phyloP scores from a whole-genome alignment of 2,113 vertebrate genomes.

The Gymnorhina tibicen region DNA sequence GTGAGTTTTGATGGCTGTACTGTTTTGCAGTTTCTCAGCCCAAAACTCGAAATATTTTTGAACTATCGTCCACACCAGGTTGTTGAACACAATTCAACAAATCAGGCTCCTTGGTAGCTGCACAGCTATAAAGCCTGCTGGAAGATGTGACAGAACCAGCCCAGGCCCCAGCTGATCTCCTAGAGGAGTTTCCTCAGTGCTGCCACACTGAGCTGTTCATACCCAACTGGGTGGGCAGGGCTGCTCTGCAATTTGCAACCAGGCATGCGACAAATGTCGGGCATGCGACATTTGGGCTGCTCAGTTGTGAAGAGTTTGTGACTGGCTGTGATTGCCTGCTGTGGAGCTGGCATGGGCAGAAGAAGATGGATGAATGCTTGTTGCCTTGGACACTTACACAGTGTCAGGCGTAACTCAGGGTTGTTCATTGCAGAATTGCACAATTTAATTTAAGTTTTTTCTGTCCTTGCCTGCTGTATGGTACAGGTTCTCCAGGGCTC shows the following conservation, averaged over 20 bases:
- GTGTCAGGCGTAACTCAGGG: background rate
- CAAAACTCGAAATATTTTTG: background rate
- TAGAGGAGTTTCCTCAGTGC: background rate
- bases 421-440: background rate
- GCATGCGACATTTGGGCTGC: background rate
- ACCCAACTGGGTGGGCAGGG: background rate
- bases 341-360: background rate
- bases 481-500: background rate
- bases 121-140: background rate
- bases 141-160: background rate
- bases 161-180: fast-evolving
- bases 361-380: background rate
- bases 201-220: background rate
- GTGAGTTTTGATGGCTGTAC: background rate
- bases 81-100: background rate
- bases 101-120: background rate
- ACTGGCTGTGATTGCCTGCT: background rate
- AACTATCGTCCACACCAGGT: background rate
- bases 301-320: background rate
- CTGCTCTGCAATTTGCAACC: background rate
- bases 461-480: background rate
- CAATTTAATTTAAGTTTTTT: background rate
- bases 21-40: background rate
- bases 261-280: fast-evolving
- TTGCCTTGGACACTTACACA: background rate